Conservation (phyloP, 1,140 invertebrate species). For the Drosophila sproati region DNA sequence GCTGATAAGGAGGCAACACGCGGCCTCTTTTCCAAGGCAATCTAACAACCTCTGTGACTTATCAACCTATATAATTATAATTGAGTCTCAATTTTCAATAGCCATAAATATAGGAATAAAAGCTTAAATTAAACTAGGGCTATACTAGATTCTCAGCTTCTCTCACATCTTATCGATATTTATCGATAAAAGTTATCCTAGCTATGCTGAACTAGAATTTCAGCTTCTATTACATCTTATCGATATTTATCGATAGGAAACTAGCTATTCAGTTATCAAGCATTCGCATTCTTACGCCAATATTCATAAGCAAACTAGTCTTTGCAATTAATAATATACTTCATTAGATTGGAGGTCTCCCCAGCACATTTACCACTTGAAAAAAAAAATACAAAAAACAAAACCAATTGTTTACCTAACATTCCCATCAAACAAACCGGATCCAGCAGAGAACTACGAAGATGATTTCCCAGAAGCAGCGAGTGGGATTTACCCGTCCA, state of each 20-base stretch:
- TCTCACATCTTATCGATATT: not conserved
- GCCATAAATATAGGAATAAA: slow-evolving; percentile 23
- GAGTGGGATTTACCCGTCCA: slow-evolving; percentile 21
- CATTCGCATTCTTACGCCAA: too few relatives aligned
- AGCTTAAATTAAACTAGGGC: not conserved
- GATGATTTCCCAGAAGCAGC: slow-evolving; percentile 50
- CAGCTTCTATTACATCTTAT: not conserved
- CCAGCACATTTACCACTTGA: too few relatives aligned
- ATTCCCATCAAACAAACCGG: slow-evolving; percentile 44
- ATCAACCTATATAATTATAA: slow-evolving; percentile 55
- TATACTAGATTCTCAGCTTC: too few relatives aligned
- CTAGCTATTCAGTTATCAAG: too few relatives aligned
- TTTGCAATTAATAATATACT: not conserved
- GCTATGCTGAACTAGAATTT: too few relatives aligned
- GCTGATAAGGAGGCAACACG: not conserved
- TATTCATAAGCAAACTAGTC: not conserved
- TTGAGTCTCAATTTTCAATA: slow-evolving; percentile 58
- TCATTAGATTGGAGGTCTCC: too few relatives aligned
- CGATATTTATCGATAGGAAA: not conserved
- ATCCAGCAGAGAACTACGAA: slow-evolving; percentile 26
- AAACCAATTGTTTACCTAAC: slow-evolving; percentile 39
- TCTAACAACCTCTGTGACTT: slow-evolving; percentile 12
- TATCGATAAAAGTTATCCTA: not conserved
- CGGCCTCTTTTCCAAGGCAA: not conserved
- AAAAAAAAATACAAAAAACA: not conserved